Conservation (phyloP, 2,888 invertebrate species). For the Sminthurides aquaticus region DNA sequence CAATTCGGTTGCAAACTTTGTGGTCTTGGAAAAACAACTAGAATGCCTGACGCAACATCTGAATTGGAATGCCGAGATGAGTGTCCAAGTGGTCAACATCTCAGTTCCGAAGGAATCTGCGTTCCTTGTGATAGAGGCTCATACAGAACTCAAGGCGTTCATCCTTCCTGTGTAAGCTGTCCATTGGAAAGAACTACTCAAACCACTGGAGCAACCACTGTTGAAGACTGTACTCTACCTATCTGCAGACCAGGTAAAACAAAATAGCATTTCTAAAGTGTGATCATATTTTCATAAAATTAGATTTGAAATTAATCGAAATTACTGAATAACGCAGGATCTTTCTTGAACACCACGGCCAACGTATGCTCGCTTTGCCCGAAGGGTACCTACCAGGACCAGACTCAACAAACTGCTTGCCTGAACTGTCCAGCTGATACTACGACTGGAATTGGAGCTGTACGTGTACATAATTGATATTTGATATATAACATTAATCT, state of each 20-base stretch:
- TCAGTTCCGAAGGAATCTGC: slow-evolving; percentile 80
- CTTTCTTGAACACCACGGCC: slow-evolving; percentile 74
- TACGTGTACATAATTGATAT: slow-evolving; percentile 50
- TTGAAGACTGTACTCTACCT: slow-evolving; percentile 87
- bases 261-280: slow-evolving; percentile 7
- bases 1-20: slow-evolving; percentile 82
- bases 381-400: slow-evolving; percentile 82
- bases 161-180: slow-evolving; percentile 79
- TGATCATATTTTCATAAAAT: background rate
- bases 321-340: too few relatives aligned
- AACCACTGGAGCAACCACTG: slow-evolving; percentile 68
- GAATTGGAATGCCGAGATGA: slow-evolving; percentile 77
- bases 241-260: slow-evolving; percentile 65
- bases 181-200: slow-evolving; percentile 86
- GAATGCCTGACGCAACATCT: slow-evolving; percentile 81
- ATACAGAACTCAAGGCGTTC: slow-evolving; percentile 75
- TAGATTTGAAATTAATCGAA: too few relatives aligned
- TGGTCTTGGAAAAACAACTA: slow-evolving; percentile 82
- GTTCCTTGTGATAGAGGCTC: slow-evolving; percentile 85
- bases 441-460: slow-evolving; percentile 76
- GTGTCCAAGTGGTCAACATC: slow-evolving; percentile 74
- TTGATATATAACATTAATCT: too few relatives aligned
- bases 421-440: slow-evolving; percentile 82
- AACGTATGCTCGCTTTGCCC: slow-evolving; percentile 81
- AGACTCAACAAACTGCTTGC: slow-evolving; percentile 78